These are phyloP conservation scores for Calliphora vomitoria DNA, from an alignment of 2,888 invertebrate genomes.

Conservation along the genomic window DNA sequence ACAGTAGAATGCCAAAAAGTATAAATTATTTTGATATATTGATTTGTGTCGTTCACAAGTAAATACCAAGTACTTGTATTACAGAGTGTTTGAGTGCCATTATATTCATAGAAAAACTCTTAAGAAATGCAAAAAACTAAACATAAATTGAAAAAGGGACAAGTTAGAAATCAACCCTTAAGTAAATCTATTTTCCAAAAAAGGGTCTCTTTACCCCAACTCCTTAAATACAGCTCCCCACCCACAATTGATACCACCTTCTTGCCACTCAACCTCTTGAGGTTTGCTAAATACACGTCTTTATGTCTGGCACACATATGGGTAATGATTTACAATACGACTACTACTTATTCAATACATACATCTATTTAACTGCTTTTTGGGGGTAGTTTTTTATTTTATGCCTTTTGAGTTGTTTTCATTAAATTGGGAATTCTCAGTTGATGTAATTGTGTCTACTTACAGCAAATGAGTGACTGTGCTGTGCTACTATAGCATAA, in stretches of 20 bases:
- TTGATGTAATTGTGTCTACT: constrained; percentile 70
- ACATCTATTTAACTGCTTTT: constrained; percentile 18
- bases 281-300: constrained; percentile 70
- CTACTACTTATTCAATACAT: constrained; percentile 42
- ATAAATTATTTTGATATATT: constrained; percentile 46
- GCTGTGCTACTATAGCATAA: constrained; percentile 15
- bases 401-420: constrained; percentile 43
- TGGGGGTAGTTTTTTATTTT: constrained; percentile 49
- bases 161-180: constrained; percentile 59
- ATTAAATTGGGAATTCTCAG: constrained; percentile 67
- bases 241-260: background rate
- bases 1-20: constrained; percentile 34
- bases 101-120: background rate
- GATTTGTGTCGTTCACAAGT: constrained; percentile 30
- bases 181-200: constrained; percentile 55
- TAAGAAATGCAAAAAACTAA: constrained; percentile 40
- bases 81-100: constrained; percentile 25
- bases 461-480: constrained; percentile 40
- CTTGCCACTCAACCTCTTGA: constrained; percentile 66
- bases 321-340: constrained; percentile 60
- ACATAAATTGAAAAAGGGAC: constrained; percentile 57
- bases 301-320: constrained; percentile 66
- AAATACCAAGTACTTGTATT: constrained; percentile 6
- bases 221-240: background rate
- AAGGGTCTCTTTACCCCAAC: constrained; percentile 53